Conservation (phyloP, 2,888 invertebrate genomes). For the Idaea dimidiata region DNA sequence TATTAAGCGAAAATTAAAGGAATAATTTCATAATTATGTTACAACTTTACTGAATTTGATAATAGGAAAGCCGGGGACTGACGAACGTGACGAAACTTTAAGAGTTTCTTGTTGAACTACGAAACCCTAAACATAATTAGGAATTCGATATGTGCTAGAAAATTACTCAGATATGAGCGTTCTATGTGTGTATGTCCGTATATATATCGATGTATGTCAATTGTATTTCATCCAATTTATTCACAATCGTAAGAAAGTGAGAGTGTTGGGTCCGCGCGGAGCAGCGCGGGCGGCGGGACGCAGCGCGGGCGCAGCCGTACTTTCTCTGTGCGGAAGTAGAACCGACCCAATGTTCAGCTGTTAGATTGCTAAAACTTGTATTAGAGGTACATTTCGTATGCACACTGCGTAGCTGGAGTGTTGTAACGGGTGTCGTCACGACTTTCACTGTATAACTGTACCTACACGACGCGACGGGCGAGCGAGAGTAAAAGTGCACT, state of each 20-base stretch:
- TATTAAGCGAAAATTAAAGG: too few species aligned
- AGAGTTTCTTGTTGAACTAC: too few species aligned
- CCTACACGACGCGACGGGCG: background rate
- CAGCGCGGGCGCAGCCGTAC: constrained; percentile 22
- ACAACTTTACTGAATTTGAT: too few species aligned
- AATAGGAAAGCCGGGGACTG: too few species aligned
- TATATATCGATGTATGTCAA: background rate
- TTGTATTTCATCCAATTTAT: constrained; percentile 3
- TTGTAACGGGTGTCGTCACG: constrained; percentile 3
- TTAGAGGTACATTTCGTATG: constrained; percentile 6
- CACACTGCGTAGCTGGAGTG: background rate
- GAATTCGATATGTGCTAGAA: background rate
- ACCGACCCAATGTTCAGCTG: background rate
- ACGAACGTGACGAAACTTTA: too few species aligned
- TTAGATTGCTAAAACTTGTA: background rate
- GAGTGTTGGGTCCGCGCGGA: constrained; percentile 23
- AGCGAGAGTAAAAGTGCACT: background rate
- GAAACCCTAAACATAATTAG: too few species aligned
- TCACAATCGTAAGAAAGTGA: constrained; percentile 29
- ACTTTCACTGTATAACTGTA: background rate
- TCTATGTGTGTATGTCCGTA: background rate
- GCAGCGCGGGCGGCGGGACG: background rate
- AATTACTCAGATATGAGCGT: background rate
- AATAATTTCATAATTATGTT: too few species aligned
- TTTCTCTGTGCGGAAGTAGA: constrained; percentile 20